A percentile compares a stretch with the other conserved stretches of the same genome.
Conservation (phyloP, 2,797 vertebrate genomes). For the Sebastes minor region DNA sequence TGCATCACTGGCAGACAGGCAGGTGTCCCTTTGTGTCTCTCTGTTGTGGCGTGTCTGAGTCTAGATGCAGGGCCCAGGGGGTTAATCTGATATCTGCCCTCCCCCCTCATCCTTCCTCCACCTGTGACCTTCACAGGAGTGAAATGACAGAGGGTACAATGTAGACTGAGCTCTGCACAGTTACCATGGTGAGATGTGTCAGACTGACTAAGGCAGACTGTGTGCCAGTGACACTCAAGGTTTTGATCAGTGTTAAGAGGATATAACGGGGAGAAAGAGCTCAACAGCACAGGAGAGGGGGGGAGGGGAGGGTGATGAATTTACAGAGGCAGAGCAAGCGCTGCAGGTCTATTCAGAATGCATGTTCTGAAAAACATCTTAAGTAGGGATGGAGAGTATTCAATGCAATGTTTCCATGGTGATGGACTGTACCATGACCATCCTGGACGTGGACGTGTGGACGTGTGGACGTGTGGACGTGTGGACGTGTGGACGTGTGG, state of each 20-base stretch:
- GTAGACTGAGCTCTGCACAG: conserved; percentile 17
- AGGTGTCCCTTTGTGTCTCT: conserved; percentile 2
- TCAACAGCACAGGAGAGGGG: neutral
- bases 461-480: neutral
- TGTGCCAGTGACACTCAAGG: conserved; percentile 37
- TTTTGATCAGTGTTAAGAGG: conserved; percentile 43
- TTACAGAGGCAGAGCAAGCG: neutral
- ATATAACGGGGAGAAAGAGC: conserved; percentile 14
- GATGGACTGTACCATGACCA: neutral
- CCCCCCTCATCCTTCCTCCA: conserved; percentile 10
- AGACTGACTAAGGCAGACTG: conserved; percentile 29
- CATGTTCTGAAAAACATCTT: neutral
- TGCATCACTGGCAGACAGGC: neutral
- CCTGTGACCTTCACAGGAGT: conserved; percentile 63
- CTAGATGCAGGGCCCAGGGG: conserved; percentile 14
- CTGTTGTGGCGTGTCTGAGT: conserved; percentile 21
- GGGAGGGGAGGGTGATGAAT: neutral
- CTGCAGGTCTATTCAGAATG: neutral
- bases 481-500: neutral
- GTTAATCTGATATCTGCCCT: conserved; percentile 48
- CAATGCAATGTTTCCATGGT: conserved; percentile 1
- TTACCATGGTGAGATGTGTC: conserved; percentile 56
- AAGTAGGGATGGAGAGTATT: neutral
- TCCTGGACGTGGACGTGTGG: neutral
- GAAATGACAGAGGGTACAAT: conserved; percentile 34